These are phyloP conservation scores for Diacarnus erythraeanus DNA, from an alignment of 37 sponge, comb jelly and placozoan genomes.

Conservation along the genomic window DNA sequence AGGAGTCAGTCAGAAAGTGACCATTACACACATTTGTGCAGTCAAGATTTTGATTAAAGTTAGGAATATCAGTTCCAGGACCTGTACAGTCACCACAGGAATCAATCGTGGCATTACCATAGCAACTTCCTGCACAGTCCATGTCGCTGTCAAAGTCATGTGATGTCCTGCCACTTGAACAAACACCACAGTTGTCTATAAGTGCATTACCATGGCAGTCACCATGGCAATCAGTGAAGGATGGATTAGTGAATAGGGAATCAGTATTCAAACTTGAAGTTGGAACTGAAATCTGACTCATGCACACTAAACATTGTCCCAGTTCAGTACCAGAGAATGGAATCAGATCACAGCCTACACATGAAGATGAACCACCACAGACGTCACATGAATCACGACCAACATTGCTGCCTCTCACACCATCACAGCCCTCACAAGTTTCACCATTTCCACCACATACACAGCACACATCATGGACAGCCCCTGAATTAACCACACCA, in stretches of 20 bases:
- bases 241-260: background rate
- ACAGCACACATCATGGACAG: constrained; percentile 76
- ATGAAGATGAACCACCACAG: constrained; percentile 44
- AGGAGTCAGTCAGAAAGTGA: constrained; percentile 58
- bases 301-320: constrained; percentile 46
- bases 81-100: constrained; percentile 80
- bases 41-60: constrained; percentile 67
- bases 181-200: constrained; percentile 69
- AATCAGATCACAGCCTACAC: constrained; percentile 80
- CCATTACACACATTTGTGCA: constrained; percentile 85
- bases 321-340: constrained; percentile 62
- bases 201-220: constrained; percentile 66
- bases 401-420: constrained; percentile 14
- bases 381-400: constrained; percentile 59
- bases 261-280: background rate
- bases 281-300: constrained; percentile 16
- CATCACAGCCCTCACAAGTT: constrained; percentile 66
- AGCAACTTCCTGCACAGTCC: constrained; percentile 84
- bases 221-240: constrained; percentile 68
- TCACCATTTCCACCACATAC: constrained; percentile 82
- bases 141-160: constrained; percentile 61
- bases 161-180: constrained; percentile 50
- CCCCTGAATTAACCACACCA: constrained; percentile 59
- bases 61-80: constrained; percentile 31
- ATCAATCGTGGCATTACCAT: constrained; percentile 65